A percentile compares a stretch with the other conserved stretches of the same genome.
Conservation (phyloP, 1,140 invertebrate species). For the Acromyrmex charruanus region DNA sequence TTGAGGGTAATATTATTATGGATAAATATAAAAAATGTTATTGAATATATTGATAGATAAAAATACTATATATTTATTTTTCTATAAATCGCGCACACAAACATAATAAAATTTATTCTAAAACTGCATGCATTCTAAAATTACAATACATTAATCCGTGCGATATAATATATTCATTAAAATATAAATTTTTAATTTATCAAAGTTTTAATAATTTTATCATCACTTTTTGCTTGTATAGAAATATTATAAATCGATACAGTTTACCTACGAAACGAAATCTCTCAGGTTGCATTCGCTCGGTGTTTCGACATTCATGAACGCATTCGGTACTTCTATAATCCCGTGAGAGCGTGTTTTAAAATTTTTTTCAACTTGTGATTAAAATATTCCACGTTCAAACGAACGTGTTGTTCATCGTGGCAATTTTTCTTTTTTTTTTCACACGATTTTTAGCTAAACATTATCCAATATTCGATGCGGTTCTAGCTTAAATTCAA, state of each 20-base stretch:
- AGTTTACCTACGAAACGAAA: not conserved
- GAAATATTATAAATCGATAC: conserved; percentile 18
- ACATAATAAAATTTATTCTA: not conserved
- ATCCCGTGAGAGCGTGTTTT: not conserved
- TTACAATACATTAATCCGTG: not conserved
- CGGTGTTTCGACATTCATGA: conserved; percentile 9
- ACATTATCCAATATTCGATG: conserved; percentile 2
- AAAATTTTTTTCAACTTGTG: conserved; percentile 22
- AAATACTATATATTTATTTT: not conserved
- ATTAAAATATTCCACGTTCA: conserved; percentile 25
- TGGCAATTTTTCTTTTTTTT: not conserved
- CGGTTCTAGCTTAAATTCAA: not conserved
- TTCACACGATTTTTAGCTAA: not conserved
- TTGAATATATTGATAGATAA: not conserved
- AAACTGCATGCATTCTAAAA: not conserved
- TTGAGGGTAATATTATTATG: too few relatives aligned
- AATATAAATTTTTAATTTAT: not conserved
- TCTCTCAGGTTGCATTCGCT: not conserved
- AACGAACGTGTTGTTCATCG: conserved; percentile 30
- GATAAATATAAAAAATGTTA: too few relatives aligned
- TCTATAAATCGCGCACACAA: not conserved
- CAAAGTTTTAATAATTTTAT: not conserved
- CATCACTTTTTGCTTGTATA: not conserved
- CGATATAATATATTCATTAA: not conserved
- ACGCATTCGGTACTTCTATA: conserved; percentile 8